Conservation (phyloP, 2,113 vertebrate species). For the Parus major region DNA sequence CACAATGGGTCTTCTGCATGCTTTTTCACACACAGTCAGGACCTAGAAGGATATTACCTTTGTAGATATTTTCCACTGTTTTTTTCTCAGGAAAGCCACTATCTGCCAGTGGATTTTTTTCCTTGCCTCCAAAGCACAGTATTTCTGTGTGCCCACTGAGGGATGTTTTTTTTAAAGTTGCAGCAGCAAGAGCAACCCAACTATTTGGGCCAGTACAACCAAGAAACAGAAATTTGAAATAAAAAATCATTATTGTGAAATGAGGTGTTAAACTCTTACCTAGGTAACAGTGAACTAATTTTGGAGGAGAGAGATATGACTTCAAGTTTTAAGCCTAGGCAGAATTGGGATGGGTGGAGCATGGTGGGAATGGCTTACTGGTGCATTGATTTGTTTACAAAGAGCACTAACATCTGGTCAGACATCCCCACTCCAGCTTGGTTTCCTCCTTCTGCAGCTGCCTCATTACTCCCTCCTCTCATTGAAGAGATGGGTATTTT, state of each 20-base stretch:
- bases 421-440: background rate
- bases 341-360: background rate
- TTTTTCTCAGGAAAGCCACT: background rate
- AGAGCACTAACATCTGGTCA: background rate
- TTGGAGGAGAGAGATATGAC: background rate
- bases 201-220: background rate
- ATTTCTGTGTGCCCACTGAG: background rate
- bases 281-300: background rate
- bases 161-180: background rate
- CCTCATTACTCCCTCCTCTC: background rate
- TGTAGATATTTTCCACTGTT: background rate
- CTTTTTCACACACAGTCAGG: background rate
- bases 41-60: background rate
- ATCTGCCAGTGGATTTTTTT: background rate
- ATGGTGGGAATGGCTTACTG: background rate
- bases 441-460: background rate
- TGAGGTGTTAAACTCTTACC: background rate
- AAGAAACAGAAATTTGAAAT: background rate
- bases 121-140: background rate
- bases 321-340: background rate
- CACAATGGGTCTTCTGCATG: background rate
- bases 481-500: background rate
- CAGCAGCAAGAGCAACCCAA: background rate
- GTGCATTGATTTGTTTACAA: background rate
- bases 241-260: background rate